phyloP scores from a whole-genome alignment of 1,140 invertebrate species.

The Drosophila sturtevanti region DNA sequence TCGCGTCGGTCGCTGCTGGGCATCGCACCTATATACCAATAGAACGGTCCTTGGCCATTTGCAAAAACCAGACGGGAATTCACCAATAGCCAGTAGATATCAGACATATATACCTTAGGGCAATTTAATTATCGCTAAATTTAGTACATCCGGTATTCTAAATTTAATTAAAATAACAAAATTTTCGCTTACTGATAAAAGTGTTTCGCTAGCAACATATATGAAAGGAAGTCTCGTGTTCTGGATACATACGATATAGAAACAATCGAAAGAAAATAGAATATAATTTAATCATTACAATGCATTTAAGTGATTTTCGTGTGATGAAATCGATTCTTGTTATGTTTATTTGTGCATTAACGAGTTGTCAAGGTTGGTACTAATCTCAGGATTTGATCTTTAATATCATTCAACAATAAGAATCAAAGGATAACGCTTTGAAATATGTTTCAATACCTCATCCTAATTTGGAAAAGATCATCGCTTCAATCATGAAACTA shows the following conservation, averaged over 20 bases:
- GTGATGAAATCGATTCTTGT: constrained; percentile 34
- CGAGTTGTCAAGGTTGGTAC: constrained; percentile 56
- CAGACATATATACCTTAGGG: constrained; percentile 15
- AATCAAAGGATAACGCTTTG: not conserved
- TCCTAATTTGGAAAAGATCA: too few species aligned
- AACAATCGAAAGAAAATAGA: not conserved
- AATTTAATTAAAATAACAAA: constrained; percentile 56
- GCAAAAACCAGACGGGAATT: constrained; percentile 13
- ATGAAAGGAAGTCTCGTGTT: constrained; percentile 29
- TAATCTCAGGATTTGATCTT: not conserved
- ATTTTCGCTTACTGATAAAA: constrained; percentile 49
- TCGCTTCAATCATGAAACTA: too few species aligned
- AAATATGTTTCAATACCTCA: too few species aligned
- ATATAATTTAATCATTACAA: constrained; percentile 14
- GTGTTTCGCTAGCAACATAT: constrained; percentile 32
- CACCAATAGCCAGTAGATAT: not conserved
- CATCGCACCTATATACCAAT: constrained; percentile 45
- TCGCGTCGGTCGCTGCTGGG: constrained; percentile 66
- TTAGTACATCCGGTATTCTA: constrained; percentile 43
- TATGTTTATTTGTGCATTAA: constrained; percentile 25
- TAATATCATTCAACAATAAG: not conserved
- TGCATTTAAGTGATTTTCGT: constrained; percentile 39
- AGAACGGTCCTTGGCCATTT: constrained; percentile 10
- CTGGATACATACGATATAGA: constrained; percentile 23
- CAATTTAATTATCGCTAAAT: constrained; percentile 37